phyloP scores from a whole-genome alignment of 2,113 vertebrate genomes.

The Hippocampus mohnikei region DNA sequence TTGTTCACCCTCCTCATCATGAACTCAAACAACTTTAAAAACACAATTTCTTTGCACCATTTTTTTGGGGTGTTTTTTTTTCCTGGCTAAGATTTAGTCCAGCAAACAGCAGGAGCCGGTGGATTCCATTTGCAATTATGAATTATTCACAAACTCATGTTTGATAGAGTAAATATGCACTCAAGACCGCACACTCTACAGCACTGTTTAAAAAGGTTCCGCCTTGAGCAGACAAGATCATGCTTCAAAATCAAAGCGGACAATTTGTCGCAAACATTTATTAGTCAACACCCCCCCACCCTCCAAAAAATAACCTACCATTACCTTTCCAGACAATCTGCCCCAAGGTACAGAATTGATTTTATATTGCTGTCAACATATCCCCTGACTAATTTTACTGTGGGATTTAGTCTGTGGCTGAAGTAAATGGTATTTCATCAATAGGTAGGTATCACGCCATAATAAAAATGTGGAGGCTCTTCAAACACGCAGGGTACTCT shows the following conservation, averaged over 20 bases:
- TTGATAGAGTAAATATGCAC: constrained; percentile 31
- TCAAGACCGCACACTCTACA: constrained; percentile 7
- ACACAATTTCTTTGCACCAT: not conserved
- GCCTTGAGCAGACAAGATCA: not conserved
- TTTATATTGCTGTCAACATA: constrained; percentile 51
- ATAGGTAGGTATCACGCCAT: constrained; percentile 52
- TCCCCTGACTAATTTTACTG: constrained; percentile 61
- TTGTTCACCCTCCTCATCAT: not conserved
- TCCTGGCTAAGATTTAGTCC: constrained; percentile 12
- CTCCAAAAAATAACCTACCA: constrained; percentile 12
- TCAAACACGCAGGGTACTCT: constrained; percentile 26
- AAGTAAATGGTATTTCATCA: constrained; percentile 72
- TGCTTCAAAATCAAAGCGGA: constrained; percentile 28
- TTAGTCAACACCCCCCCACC: not conserved
- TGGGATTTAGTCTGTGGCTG: constrained; percentile 62
- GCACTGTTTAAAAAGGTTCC: constrained; percentile 18
- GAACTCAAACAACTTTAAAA: constrained; percentile 6
- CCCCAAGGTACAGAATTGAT: constrained; percentile 42
- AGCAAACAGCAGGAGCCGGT: constrained; percentile 19
- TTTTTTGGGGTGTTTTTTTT: not conserved
- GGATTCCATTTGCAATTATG: constrained; percentile 28
- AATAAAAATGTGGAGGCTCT: constrained; percentile 51
- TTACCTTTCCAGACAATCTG: constrained; percentile 22
- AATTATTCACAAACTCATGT: constrained; percentile 43
- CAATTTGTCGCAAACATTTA: constrained; percentile 29